Evolutionary conservation across 2,797 vertebrate genomes (phyloP).

Genomic region (Lutjanus argentimaculatus): DNA sequence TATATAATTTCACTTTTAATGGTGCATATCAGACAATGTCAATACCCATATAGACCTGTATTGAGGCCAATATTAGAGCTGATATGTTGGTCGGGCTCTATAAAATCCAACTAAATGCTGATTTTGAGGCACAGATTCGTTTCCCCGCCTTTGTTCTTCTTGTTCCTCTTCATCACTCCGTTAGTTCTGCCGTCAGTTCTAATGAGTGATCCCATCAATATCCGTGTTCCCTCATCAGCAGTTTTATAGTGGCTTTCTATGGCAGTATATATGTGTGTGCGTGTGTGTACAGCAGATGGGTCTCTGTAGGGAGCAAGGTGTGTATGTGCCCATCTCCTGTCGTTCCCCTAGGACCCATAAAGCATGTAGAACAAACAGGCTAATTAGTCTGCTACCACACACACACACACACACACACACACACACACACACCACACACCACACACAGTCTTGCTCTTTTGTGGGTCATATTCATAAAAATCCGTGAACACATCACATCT

Average conservation of each 20-base stretch:
- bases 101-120: neutral
- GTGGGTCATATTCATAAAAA: constrained; percentile 1
- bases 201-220: constrained; percentile 66
- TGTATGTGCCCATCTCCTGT: constrained; percentile 87
- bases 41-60: too few relatives aligned
- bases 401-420: constrained; percentile 4
- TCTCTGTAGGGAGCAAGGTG: constrained; percentile 74
- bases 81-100: too few relatives aligned
- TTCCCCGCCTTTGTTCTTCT: neutral
- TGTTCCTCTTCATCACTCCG: constrained; percentile 17
- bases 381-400: constrained; percentile 83
- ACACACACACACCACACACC: constrained; percentile 5
- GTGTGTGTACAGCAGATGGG: constrained; percentile 73
- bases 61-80: too few relatives aligned
- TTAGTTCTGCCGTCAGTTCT: constrained; percentile 34
- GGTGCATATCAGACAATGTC: too few relatives aligned
- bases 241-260: constrained; percentile 34
- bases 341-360: constrained; percentile 92
- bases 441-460: neutral
- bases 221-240: constrained; percentile 52
- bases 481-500: neutral
- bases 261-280: constrained; percentile 31
- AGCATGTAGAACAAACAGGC: constrained; percentile 95
- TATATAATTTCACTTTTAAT: too few relatives aligned
- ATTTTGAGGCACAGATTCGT: neutral